A percentile compares a stretch with the other conserved stretches of the same genome.
Conservation (phyloP, 2,113 vertebrate genomes). For the Casuarius casuarius region DNA sequence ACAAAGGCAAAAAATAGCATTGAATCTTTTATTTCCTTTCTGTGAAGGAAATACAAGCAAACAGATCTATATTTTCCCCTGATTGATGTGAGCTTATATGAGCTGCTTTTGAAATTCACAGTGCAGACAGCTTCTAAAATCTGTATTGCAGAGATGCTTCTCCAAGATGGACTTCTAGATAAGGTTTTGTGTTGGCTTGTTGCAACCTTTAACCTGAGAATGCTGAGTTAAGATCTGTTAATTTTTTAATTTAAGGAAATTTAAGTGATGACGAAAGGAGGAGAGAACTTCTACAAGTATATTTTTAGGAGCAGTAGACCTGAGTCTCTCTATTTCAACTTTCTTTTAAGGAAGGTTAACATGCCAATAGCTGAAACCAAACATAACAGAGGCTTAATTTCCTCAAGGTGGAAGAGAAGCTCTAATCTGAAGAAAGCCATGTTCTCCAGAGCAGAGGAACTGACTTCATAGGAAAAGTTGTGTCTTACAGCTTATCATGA, state of each 20-base stretch:
- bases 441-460: background rate
- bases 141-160: background rate
- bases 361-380: background rate
- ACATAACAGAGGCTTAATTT: background rate
- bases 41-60: background rate
- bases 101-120: constrained; percentile 24
- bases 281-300: background rate
- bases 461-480: background rate
- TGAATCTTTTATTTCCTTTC: background rate
- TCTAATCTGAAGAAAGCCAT: background rate
- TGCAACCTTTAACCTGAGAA: background rate
- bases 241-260: background rate
- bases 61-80: background rate
- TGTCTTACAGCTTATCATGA: background rate
- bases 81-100: background rate
- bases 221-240: background rate
- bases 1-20: background rate
- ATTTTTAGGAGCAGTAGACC: background rate
- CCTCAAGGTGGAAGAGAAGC: background rate
- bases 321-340: background rate
- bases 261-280: background rate
- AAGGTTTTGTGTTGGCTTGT: background rate
- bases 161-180: background rate
- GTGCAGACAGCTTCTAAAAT: constrained; percentile 15
- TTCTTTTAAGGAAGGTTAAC: background rate